Evolutionary conservation across 2,797 vertebrate genomes (phyloP), one percentile per base, ranked within the genome.

Genomic region (Acropternis orthonyx): DNA sequence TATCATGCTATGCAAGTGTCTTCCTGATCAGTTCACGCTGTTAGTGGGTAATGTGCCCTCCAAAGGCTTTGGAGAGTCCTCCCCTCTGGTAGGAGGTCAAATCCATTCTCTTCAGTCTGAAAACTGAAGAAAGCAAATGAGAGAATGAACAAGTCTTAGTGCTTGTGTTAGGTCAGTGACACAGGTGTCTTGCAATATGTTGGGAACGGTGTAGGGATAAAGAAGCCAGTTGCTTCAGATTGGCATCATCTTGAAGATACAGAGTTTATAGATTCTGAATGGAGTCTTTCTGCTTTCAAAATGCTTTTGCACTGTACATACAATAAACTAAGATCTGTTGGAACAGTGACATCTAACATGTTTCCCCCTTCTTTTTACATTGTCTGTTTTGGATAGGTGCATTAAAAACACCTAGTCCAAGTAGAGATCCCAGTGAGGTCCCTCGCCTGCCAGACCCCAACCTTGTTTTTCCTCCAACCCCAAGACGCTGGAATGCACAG

Each of bases 361-460:
- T 95, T 93, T 93, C 69, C 92, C 66, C 96, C 63, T 89, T 96
- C 71, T 95, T 89, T 37, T 95, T 87, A 67, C 34, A 6, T 23
- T 85, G 77, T 96, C 74, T 95, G 54, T 96, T 95, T 74, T 94
- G 89, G 83, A 80, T 93, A 98, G 98, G 98, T 95, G 91, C 97
- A 63, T 91, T 98, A 97, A 98, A 98, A 98, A 98, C 97, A 76
- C 97, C 97, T 82, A 98, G 98, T 95, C 99, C 98, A 63, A 98
- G 98, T 97, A 98, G 98, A 91, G 98, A 99, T 94, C 96, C 96
- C 76, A 86, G 93, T 28, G 98, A 99, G 95, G 98, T 99, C 44
- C 99, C 99, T 74, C 98, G 99, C 74, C 98, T 99, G 78, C 99
- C 99, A 14, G 98, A 99, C 95, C 99, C 99, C 74, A 99, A 99